A percentile compares a stretch with the other conserved stretches of the same genome.
Evolutionary conservation across 30 jellyfish, hydroid and myxozoan genomes (phyloP).

Genomic region (Hydractinia symbiolongicarpus): DNA sequence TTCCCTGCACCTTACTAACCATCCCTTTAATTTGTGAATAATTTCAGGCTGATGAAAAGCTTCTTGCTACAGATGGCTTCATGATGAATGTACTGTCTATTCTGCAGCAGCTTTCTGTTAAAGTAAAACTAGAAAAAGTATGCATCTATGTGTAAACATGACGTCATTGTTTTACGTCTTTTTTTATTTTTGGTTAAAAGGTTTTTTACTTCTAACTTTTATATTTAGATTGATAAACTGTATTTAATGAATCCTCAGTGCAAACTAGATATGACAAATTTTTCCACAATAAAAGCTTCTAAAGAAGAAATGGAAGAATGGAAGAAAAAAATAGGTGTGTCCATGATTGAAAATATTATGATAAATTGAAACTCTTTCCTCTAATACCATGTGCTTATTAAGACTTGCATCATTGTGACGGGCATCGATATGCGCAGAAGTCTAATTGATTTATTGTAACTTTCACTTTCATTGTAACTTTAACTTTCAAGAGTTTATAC

Average conservation of each 20-base stretch:
- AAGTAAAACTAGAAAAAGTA: slow-evolving; percentile 78
- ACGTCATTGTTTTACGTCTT: neutral
- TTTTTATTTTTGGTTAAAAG: neutral
- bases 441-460: no score
- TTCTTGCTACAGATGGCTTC: slow-evolving; percentile 85
- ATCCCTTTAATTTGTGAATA: neutral
- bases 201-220: neutral
- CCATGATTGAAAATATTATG: no score
- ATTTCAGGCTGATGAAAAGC: slow-evolving; percentile 76
- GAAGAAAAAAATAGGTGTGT: slow-evolving; percentile 62
- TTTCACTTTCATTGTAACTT: no score
- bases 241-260: slow-evolving; percentile 76
- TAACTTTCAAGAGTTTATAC: no score
- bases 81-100: slow-evolving; percentile 63
- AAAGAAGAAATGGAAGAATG: slow-evolving; percentile 72
- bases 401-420: no score
- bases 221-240: slow-evolving; percentile 57
- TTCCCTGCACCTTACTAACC: no score
- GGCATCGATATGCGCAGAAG: no score
- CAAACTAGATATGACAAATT: slow-evolving; percentile 53
- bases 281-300: slow-evolving; percentile 69
- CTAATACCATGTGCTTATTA: no score
- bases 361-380: no score
- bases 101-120: slow-evolving; percentile 68
- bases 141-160: neutral